These are phyloP conservation scores for Ectropis grisescens DNA, from an alignment of 1,140 invertebrate genomes.

Conservation along the genomic window DNA sequence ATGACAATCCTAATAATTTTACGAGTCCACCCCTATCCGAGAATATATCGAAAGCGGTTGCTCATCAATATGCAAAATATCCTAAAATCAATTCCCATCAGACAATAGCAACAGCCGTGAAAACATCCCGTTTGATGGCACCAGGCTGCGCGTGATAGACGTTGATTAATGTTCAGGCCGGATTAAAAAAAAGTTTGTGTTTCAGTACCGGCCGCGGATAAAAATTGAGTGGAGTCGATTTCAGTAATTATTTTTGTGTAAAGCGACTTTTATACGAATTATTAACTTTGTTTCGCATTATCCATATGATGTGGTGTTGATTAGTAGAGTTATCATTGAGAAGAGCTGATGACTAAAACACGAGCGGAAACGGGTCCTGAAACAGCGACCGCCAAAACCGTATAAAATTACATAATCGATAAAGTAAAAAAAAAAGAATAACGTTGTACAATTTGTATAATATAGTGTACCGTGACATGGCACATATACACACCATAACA, in stretches of 20 bases:
- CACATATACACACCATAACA: too few species aligned
- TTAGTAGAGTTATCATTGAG: not conserved
- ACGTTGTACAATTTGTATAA: too few species aligned
- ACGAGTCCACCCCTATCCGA: too few species aligned
- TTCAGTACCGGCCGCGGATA: slow-evolving; percentile 34
- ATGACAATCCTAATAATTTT: too few species aligned
- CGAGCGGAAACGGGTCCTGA: not conserved
- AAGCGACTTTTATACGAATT: too few species aligned
- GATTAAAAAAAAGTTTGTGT: slow-evolving; percentile 62
- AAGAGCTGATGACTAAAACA: not conserved
- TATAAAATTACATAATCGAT: too few species aligned
- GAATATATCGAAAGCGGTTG: too few species aligned
- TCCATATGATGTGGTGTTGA: not conserved
- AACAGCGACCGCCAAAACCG: too few species aligned
- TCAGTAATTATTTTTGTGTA: too few species aligned
- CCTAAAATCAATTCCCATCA: slow-evolving; percentile 2
- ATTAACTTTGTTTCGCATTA: not conserved
- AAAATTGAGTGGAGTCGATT: slow-evolving; percentile 14
- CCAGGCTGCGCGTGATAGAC: slow-evolving; percentile 47
- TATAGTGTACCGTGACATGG: too few species aligned
- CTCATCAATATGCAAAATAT: too few species aligned
- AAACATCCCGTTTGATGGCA: slow-evolving; percentile 4
- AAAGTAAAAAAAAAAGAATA: too few species aligned
- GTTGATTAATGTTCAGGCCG: slow-evolving; percentile 59
- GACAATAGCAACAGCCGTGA: slow-evolving; percentile 15